Evolutionary conservation across 1,140 invertebrate genomes (phyloP).

Genomic region (Chironomus striatipennis): DNA sequence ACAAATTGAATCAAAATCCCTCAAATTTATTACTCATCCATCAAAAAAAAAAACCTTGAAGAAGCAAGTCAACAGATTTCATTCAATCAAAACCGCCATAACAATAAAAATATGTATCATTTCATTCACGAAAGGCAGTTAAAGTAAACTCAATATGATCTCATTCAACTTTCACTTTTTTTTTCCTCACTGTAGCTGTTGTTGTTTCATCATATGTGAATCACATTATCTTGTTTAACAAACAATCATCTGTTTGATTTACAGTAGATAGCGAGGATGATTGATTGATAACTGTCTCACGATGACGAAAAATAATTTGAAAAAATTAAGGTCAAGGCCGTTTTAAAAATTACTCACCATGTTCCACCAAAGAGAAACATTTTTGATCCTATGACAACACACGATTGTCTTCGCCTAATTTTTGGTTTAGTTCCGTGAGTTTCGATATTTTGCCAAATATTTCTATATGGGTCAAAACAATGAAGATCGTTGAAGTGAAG

Average conservation of each 20-base stretch:
- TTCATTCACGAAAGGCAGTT: no score
- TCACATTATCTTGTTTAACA: not conserved
- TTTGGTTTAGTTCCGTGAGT: slow-evolving; percentile 52
- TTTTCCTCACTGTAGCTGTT: not conserved
- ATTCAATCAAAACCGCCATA: no score
- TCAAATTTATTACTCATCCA: no score
- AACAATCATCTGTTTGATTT: not conserved
- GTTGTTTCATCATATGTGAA: not conserved
- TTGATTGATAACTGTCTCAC: no score
- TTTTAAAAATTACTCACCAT: slow-evolving; percentile 44
- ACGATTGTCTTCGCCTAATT: slow-evolving; percentile 67
- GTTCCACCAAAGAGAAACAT: slow-evolving; percentile 82
- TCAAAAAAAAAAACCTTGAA: no score
- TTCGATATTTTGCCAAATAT: slow-evolving; percentile 53
- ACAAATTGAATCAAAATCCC: no score
- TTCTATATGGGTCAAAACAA: slow-evolving; percentile 54
- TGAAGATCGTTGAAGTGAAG: slow-evolving; percentile 76
- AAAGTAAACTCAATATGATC: not conserved
- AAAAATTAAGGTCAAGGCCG: not conserved
- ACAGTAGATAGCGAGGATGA: no score
- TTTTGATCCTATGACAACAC: slow-evolving; percentile 57
- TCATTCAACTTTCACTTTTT: slow-evolving; percentile 14
- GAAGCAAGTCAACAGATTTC: no score
- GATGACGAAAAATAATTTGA: not conserved
- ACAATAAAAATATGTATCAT: no score